Base-by-base conservation (phyloP, 64 coral and sea anemone species). In the Anthopleura sola region DNA sequence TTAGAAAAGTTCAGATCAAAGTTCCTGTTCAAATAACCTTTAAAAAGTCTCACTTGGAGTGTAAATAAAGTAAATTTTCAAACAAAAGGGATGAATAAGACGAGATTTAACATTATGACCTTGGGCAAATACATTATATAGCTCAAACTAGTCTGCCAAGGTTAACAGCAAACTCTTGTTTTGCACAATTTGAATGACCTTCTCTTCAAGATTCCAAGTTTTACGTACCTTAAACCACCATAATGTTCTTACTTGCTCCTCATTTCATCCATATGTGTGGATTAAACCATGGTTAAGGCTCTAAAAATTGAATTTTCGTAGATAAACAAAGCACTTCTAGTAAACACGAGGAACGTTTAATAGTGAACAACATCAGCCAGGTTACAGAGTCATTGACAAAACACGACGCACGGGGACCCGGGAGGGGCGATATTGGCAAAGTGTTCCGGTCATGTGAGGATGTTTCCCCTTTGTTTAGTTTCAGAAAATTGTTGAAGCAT, bases 371-470 rank as follows among this genome's bases (percentile, higher is more conserved):
- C 82, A 53, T 56, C 82, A 58, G 82, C 49, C 49, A 83, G 82
- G 82, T 83, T 83, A 83, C 82, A 83, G 82, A 83, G 55, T 55
- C 82, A 83, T 83, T 83, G 82, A 83, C 82, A 83, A 83, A 83
- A 83, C 51, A 49, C 28, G 49, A 83, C 82, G 38, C 78, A 81
- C 39, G 24, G 49, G 78, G 46, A 18, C 49, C 36, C 32, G 50
- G 51, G 82, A 48, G 34, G 50, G 82, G 82, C 18, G 5, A 38
- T 83, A 47, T 83, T 28, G 46, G 5, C 51, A 3, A 36, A 13
- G 39, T 34, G 46, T 50, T 83, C 82, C 82, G 82, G 82, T 83
- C 82, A 83, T 83, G 82, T 83, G 82, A 83, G 19, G 38, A 47
- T 34, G 66, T 9, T 71, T 62, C 29, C 11, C 29, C 28, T 71